Percentiles rank a stretch among this genome's conserved stretches.
phyloP scores from a whole-genome alignment of 2,113 vertebrate species.

The Trematomus loennbergii region DNA sequence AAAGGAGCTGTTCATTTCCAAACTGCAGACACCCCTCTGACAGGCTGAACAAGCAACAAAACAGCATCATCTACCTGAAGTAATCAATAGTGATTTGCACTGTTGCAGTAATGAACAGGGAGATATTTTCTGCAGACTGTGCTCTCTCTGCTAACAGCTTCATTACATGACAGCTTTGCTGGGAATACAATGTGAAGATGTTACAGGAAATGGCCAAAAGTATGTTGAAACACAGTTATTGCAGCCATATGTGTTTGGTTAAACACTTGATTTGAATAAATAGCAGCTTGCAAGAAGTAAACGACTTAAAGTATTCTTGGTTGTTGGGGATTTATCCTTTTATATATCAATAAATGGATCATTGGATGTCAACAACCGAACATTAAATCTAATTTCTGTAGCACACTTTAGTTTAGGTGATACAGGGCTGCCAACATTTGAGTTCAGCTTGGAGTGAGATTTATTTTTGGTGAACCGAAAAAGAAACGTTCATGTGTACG shows the following conservation, averaged over 20 bases:
- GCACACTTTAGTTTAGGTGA: no score
- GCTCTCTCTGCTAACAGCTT: neutral
- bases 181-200: neutral
- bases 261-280: no score
- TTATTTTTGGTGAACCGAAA: no score
- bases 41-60: constrained; percentile 23
- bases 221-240: neutral
- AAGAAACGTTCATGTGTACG: no score
- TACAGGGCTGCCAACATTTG: no score
- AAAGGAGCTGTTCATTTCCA: constrained; percentile 22
- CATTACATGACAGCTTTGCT: neutral
- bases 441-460: no score
- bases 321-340: no score
- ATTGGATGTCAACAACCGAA: no score
- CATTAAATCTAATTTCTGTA: no score
- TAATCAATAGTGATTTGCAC: constrained; percentile 46
- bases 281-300: no score
- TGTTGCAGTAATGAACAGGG: neutral
- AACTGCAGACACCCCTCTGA: constrained; percentile 21
- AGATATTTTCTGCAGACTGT: neutral
- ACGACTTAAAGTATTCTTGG: no score
- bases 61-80: constrained; percentile 30
- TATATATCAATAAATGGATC: no score
- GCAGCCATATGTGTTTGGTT: neutral
- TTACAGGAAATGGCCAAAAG: neutral